Evolutionary conservation across 2,113 vertebrate species (phyloP).

Genomic region (Oreochromis aureus): DNA sequence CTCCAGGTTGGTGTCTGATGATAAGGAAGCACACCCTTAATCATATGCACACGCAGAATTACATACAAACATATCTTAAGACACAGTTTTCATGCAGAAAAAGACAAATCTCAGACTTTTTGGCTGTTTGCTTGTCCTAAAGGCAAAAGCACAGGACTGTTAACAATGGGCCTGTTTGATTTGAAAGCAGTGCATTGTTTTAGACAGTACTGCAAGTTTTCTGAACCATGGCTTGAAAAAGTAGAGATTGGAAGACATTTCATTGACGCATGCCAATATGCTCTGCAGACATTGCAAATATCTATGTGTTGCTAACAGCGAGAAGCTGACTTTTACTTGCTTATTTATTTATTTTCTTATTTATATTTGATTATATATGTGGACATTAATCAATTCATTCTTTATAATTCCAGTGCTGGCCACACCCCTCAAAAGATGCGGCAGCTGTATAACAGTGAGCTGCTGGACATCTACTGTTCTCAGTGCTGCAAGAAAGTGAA

Average conservation of each 20-base stretch:
- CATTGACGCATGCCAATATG: accelerated
- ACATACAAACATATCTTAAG: background rate
- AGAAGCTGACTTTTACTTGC: background rate
- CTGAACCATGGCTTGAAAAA: background rate
- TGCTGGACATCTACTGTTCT: slow-evolving; percentile 91
- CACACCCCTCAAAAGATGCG: slow-evolving; percentile 89
- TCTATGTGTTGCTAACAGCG: background rate
- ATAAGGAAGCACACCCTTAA: background rate
- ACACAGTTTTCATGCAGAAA: background rate
- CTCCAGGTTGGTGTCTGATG: slow-evolving; percentile 78
- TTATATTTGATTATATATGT: background rate
- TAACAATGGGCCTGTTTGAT: background rate
- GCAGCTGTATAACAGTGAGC: slow-evolving; percentile 79
- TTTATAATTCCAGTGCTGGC: slow-evolving; percentile 74
- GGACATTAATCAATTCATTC: background rate
- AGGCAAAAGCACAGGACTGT: background rate
- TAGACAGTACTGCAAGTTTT: background rate
- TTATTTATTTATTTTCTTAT: background rate
- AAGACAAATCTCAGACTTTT: background rate
- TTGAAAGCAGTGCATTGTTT: background rate
- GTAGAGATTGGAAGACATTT: background rate
- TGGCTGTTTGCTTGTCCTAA: background rate
- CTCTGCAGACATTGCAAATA: background rate
- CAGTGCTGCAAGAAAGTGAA: slow-evolving; percentile 98
- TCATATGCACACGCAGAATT: background rate